Conservation (phyloP, 2,888 invertebrate species). For the Ceratothoa steindachneri region DNA sequence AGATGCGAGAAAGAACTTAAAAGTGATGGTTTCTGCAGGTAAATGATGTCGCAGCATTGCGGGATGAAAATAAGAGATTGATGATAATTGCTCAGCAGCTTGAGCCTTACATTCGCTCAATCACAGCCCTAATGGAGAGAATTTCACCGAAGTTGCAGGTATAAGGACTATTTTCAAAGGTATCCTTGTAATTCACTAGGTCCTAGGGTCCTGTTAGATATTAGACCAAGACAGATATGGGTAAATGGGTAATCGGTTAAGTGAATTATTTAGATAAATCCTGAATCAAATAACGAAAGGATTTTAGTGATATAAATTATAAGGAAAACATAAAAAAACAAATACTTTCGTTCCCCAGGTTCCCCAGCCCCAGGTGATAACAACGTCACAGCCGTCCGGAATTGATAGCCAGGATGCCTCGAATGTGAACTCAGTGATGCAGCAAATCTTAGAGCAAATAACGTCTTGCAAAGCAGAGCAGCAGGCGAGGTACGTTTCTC, state of each 20-base stretch:
- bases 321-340: no score
- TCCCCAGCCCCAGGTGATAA: constrained; percentile 34
- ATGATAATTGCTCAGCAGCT: constrained; percentile 63
- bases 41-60: constrained; percentile 63
- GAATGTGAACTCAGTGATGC: constrained; percentile 39
- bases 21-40: constrained; percentile 59
- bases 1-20: no score
- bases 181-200: neutral
- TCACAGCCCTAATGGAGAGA: constrained; percentile 51
- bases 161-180: neutral
- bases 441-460: constrained; percentile 47
- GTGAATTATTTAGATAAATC: no score
- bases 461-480: constrained; percentile 31
- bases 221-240: no score
- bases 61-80: constrained; percentile 64
- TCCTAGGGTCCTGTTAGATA: neutral
- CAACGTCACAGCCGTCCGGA: constrained; percentile 27
- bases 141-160: constrained; percentile 50
- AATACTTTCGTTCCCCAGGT: constrained; percentile 22
- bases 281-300: no score
- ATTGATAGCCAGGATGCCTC: constrained; percentile 24
- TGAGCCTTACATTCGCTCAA: constrained; percentile 64
- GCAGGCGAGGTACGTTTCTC: neutral
- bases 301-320: neutral
- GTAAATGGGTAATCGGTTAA: no score